phyloP scores from a whole-genome alignment of 1,140 invertebrate genomes.

The Drosophila bocqueti region DNA sequence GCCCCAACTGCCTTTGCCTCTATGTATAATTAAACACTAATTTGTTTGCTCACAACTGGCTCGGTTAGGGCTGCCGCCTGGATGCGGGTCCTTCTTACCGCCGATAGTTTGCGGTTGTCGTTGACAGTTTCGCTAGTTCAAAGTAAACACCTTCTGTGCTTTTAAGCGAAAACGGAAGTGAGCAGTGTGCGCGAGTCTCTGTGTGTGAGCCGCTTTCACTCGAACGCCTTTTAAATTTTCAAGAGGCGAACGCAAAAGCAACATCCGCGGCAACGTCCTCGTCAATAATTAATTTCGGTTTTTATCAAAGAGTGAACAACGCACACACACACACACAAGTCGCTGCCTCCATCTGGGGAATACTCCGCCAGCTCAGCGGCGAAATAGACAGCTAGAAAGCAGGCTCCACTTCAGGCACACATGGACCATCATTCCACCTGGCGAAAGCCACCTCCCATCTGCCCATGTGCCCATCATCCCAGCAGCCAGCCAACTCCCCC shows the following conservation, averaged over 20 bases:
- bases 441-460: background rate
- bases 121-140: slow-evolving; percentile 73
- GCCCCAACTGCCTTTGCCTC: slow-evolving; percentile 14
- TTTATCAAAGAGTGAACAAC: slow-evolving; percentile 71
- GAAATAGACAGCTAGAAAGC: slow-evolving; percentile 63
- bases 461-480: background rate
- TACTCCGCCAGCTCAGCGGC: slow-evolving; percentile 54
- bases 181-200: slow-evolving; percentile 3
- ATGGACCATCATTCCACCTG: slow-evolving; percentile 8
- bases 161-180: slow-evolving; percentile 73
- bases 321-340: slow-evolving; percentile 28
- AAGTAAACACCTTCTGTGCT: slow-evolving; percentile 72
- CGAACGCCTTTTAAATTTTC: slow-evolving; percentile 82
- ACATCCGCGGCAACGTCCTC: slow-evolving; percentile 47
- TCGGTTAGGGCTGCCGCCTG: slow-evolving; percentile 38
- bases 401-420: background rate
- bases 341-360: slow-evolving; percentile 48
- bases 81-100: slow-evolving; percentile 44
- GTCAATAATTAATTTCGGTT: slow-evolving; percentile 83
- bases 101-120: slow-evolving; percentile 69
- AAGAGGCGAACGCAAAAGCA: slow-evolving; percentile 50
- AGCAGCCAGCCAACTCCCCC: background rate
- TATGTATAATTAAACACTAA: slow-evolving; percentile 80
- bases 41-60: slow-evolving; percentile 68
- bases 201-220: slow-evolving; percentile 65